These are phyloP conservation scores for Rhagonycha fulva DNA, from an alignment of 2,888 invertebrate species.

Conservation along the genomic window DNA sequence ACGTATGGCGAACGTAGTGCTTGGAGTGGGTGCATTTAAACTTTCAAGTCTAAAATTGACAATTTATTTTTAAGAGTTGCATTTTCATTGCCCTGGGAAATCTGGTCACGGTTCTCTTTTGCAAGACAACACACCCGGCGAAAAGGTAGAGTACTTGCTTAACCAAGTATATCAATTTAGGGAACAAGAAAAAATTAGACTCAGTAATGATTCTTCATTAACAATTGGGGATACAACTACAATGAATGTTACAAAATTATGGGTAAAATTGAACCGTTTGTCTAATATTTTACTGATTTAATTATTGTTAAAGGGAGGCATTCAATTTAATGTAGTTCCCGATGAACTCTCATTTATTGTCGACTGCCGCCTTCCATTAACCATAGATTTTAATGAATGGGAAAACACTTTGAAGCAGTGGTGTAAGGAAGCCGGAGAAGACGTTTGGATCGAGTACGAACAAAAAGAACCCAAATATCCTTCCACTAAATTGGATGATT, in stretches of 20 bases:
- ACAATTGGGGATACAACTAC: conserved; percentile 86
- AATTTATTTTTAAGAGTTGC: conserved; percentile 64
- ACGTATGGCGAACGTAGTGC: conserved; percentile 78
- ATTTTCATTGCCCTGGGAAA: conserved; percentile 75
- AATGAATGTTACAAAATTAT: conserved; percentile 78
- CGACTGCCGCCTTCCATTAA: background rate
- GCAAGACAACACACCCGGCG: conserved; percentile 79
- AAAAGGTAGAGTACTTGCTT: conserved; percentile 75
- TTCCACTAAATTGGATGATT: conserved; percentile 58
- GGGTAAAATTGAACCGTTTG: conserved; percentile 54
- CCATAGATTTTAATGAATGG: background rate
- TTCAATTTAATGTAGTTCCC: background rate
- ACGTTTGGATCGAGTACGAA: conserved; percentile 29
- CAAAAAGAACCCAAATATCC: conserved; percentile 42
- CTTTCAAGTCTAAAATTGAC: background rate
- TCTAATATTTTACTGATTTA: background rate
- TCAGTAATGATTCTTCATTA: conserved; percentile 67
- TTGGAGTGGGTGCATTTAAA: conserved; percentile 73
- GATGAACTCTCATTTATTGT: background rate
- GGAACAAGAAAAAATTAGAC: conserved; percentile 66
- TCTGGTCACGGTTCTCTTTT: conserved; percentile 88
- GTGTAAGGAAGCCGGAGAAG: background rate
- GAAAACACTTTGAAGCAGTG: background rate
- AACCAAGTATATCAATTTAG: conserved; percentile 74
- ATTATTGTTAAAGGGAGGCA: background rate